Evolutionary conservation across 2,888 invertebrate species (phyloP), one percentile per base, ranked within the genome.

Genomic region (Elegia similella): DNA sequence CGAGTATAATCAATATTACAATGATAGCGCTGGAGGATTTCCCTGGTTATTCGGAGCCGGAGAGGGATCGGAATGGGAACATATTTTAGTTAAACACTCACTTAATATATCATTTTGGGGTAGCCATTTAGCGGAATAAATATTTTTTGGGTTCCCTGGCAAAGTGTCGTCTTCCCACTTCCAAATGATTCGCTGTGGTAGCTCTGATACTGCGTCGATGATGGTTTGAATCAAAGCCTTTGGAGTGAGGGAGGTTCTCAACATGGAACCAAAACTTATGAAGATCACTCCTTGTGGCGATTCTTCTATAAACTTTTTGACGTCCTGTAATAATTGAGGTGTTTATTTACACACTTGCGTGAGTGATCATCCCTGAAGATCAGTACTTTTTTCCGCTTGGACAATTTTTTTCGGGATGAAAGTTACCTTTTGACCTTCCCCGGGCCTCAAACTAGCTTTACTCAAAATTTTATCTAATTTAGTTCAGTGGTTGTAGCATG

Each of bases 241-340:
- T 0, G 94, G 93, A 64, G 95, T 92, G 0, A 93, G 92, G 0
- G 93, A 88, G 0, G 93, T 88, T 70, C 92, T 94, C 57, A 96
- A 84, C 93, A 95, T 93, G 0, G 96, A 96, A 7, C 96, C 96
- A 80, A 96, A 93, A 75, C 95, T 96, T 65, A 96, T 94, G 71
- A 94, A 95, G 62, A 96, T 92, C 1, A 95, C 94, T 0, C 95
- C 95, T 44, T 94, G 86, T 12, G 89, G 72, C 0, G 95, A 93
- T 56, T 93, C 92, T 63, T 94, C 93, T 42, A 96, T 92, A 73
- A 95, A 95, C 57, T 91, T 85, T 55, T 92, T 87, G 7, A 96
- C 73, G 29, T 94, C 89, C 92, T 94, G 86, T 82, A 59, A 30
- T 38, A 56, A 62, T 56, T 34, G 34, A 29, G 23, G 23, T 23